phyloP scores from a whole-genome alignment of 1,140 invertebrate species.

The Hydropsyche tenuis region DNA sequence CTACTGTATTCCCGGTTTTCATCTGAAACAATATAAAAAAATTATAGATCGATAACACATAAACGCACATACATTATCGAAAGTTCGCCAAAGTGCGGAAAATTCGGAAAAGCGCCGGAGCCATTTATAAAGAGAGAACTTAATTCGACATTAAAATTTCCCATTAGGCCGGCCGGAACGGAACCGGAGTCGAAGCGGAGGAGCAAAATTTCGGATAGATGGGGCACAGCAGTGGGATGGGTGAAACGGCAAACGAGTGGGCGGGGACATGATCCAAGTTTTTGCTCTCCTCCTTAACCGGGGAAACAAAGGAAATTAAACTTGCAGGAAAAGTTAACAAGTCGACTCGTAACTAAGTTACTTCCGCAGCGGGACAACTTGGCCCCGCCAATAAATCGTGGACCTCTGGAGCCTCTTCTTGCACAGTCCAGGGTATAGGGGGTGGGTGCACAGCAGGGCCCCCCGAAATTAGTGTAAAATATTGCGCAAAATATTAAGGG shows the following conservation, averaged over 20 bases:
- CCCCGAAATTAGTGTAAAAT: conserved; percentile 38
- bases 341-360: conserved; percentile 40
- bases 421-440: not conserved
- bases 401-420: not conserved
- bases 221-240: not conserved
- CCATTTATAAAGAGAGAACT: conserved; percentile 31
- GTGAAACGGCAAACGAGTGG: not conserved
- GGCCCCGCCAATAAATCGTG: conserved; percentile 35
- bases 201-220: no score
- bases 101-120: conserved; percentile 9
- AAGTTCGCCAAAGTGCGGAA: conserved; percentile 19
- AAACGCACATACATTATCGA: not conserved
- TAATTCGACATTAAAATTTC: conserved; percentile 40
- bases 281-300: conserved; percentile 37
- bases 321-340: conserved; percentile 42
- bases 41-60: not conserved
- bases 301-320: conserved; percentile 42
- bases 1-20: conserved; percentile 86
- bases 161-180: conserved; percentile 14
- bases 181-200: no score
- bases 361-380: conserved; percentile 39
- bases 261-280: conserved; percentile 4
- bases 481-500: conserved; percentile 34
- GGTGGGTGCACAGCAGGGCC: not conserved
- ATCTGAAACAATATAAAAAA: conserved; percentile 65